These are phyloP conservation scores for Eulemur rufifrons DNA, from an alignment of 2,113 vertebrate genomes.

Conservation along the genomic window DNA sequence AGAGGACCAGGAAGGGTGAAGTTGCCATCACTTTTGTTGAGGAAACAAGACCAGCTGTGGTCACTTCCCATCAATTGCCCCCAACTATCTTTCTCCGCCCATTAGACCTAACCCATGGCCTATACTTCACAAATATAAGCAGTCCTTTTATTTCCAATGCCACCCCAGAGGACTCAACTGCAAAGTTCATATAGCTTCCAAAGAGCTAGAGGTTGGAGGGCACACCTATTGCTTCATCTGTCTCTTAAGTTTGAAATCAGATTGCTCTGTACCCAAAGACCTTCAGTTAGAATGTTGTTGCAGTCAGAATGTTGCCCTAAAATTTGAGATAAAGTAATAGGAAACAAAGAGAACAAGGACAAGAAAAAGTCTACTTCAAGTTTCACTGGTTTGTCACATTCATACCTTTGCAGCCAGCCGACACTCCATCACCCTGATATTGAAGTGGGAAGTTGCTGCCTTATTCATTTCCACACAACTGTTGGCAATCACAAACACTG, in stretches of 20 bases:
- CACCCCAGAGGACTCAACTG: neutral
- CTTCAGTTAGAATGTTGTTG: neutral
- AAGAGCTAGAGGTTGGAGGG: neutral
- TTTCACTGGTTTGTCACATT: constrained; percentile 53
- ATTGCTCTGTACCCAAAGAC: neutral
- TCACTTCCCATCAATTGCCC: neutral
- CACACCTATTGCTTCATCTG: neutral
- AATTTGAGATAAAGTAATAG: neutral
- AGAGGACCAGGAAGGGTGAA: neutral
- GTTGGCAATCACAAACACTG: constrained; percentile 96
- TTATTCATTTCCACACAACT: constrained; percentile 98
- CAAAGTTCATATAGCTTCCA: neutral
- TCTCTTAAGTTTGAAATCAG: neutral
- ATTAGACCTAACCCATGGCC: neutral
- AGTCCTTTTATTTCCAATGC: neutral
- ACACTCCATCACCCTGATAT: constrained; percentile 95
- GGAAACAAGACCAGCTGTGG: neutral
- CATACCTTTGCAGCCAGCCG: constrained; percentile 95
- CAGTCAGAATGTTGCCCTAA: neutral
- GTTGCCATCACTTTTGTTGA: neutral
- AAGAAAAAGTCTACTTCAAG: constrained; percentile 70
- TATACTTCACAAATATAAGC: neutral
- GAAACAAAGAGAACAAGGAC: constrained; percentile 32
- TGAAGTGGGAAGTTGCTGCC: constrained; percentile 96
- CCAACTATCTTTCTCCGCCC: neutral